Evolutionary conservation across 2,797 vertebrate genomes (phyloP).

Genomic region (Tiaroga cobitis): DNA sequence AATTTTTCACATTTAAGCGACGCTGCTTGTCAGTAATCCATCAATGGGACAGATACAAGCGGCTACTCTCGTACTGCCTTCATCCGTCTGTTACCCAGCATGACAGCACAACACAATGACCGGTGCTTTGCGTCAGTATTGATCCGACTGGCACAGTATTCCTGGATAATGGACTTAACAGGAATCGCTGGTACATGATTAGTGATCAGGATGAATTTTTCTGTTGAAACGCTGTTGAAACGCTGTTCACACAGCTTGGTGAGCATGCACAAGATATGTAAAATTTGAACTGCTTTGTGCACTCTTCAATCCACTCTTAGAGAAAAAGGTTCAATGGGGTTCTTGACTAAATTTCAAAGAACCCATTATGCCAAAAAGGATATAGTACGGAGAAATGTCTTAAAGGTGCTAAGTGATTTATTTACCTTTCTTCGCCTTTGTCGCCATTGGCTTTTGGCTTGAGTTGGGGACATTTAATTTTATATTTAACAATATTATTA

Average conservation of each 20-base stretch:
- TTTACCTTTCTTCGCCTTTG: no score
- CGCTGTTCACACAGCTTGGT: neutral
- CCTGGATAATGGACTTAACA: neutral
- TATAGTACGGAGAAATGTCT: neutral
- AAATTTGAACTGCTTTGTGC: neutral
- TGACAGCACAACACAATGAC: neutral
- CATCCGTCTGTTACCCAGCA: constrained; percentile 10
- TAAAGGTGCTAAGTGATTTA: neutral
- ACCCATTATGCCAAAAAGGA: neutral
- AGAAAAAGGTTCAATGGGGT: neutral
- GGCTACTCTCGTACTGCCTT: neutral
- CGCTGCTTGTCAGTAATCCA: constrained; percentile 22
- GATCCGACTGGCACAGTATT: neutral
- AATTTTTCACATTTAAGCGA: constrained; percentile 42
- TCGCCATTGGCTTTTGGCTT: no score
- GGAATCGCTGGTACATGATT: neutral
- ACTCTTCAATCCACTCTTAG: neutral
- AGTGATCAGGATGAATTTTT: constrained; percentile 20
- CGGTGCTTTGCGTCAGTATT: neutral
- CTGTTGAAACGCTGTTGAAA: neutral
- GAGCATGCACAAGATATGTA: neutral
- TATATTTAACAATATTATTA: no score
- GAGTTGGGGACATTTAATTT: no score
- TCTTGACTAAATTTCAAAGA: neutral
- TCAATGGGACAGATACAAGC: constrained; percentile 26